Base-by-base conservation (phyloP, 1,140 invertebrate genomes). In the Xylocopa sonorina region DNA sequence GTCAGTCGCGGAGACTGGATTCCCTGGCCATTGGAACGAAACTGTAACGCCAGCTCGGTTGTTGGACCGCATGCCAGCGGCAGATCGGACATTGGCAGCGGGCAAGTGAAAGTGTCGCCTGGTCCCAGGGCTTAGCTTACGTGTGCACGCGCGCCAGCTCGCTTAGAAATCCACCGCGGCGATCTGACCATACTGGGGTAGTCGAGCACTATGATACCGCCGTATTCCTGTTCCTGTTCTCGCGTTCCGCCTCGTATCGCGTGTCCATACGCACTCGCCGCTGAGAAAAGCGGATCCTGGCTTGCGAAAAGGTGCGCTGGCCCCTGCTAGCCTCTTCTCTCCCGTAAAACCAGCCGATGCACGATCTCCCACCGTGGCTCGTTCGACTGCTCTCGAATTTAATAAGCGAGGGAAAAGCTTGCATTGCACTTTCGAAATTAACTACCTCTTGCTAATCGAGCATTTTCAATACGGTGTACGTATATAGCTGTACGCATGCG, bases 21-120 rank as follows among this genome's bases (percentile, higher is more conserved):
- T 84, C 74, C 43, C 68, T 78, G 68, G 0, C 34, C 80, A 79
- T 51, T 82, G 48, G 57, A 84, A 82, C 68, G 80, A 78, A 82
- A 82, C 80, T 78, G 69, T 84, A 83, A 84, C 80, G 82, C 68
- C 46, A 74, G 62, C 60, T 69, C 63, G 32, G 69, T 60, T 64
- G 67, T 85, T 78, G 83, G 82, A 72, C 79, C 73, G 78, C 69
- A 82, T 84, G 50, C 80, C 43, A 32, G 43, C 6, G 29, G 43
- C 14, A 68, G 87, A 88, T 88, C 87, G 88, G 81, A 89, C 86
- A 87, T 88, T 88, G 82, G 83, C 84, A 80, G 10, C 53, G 43
- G n/a, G 81, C 62, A 73, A 88, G 89, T 89, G 89, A 89, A 89
- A 89, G 89, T 89, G 84, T 88, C 81, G 82, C 87, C 63, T 43